Percentiles rank a stretch among this genome's conserved stretches.
Evolutionary conservation across 1,140 invertebrate genomes (phyloP).

Genomic region (Mesaphorura yosii): DNA sequence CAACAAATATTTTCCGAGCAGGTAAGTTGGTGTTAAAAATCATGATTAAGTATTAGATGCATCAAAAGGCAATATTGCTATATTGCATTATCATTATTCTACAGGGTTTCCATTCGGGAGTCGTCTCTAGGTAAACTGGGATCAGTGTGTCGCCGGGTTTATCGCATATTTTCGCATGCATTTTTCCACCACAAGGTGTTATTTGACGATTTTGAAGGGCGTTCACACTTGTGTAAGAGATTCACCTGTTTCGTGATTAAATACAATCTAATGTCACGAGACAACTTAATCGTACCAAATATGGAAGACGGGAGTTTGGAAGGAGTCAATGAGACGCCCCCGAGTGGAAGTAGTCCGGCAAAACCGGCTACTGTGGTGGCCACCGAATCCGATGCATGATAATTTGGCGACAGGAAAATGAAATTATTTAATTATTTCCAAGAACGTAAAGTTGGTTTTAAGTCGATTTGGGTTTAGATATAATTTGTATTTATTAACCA

Average conservation of each 20-base stretch:
- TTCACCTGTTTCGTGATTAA: conserved; percentile 98
- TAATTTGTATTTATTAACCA: too few species aligned
- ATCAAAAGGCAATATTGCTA: neutral
- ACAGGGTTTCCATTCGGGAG: conserved; percentile 95
- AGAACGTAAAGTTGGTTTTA: too few species aligned
- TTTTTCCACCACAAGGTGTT: conserved; percentile 95
- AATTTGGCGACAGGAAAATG: too few species aligned
- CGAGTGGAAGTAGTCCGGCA: too few species aligned
- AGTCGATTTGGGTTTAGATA: too few species aligned
- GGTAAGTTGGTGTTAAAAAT: conserved; percentile 44
- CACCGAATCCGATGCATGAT: conserved; percentile 27
- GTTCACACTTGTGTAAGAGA: conserved; percentile 75
- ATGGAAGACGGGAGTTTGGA: conserved; percentile 64
- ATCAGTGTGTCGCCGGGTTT: conserved; percentile 94
- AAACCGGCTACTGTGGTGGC: neutral
- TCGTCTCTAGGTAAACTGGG: conserved; percentile 95
- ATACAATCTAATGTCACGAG: conserved; percentile 95
- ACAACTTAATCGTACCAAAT: conserved; percentile 97
- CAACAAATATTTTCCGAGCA: conserved; percentile 99
- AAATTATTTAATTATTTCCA: too few species aligned
- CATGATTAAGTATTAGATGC: conserved; percentile 1
- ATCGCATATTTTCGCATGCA: conserved; percentile 98
- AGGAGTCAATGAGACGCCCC: neutral
- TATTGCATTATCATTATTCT: conserved; percentile 35
- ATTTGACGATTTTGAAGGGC: conserved; percentile 93